Evolutionary conservation across 1,140 invertebrate species (phyloP), one percentile per base, ranked within the genome.

Genomic region (Macrotrachela quadricornifera): DNA sequence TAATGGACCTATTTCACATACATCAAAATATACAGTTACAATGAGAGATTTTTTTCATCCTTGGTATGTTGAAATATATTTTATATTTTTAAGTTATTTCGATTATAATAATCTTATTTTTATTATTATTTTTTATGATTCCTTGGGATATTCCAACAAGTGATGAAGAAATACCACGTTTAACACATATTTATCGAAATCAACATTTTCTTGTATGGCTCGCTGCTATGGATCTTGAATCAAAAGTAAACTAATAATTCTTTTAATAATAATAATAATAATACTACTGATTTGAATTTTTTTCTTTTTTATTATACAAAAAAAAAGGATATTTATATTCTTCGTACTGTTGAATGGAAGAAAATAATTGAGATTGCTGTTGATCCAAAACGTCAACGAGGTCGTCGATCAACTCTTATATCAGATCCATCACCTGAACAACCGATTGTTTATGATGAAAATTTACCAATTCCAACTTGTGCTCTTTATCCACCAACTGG

Each of bases 21-120:
- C 21, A 30, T 30, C 21, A 43, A 60, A 59, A 13, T 62, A 65
- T 21, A 64, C 61, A 0, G 60, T 70, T 11, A 64, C 60, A 46
- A 69, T 70, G 67, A 68, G 66, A 56, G 68, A 70, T 58, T 68
- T 68, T 59, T 70, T 70, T 60, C 66, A 69, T 59, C 68, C 68
- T n/a, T 63, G 21, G 21, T 30, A 30, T 30, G 21, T 30, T 30
- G n/a, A n/a, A n/a, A n/a, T 30, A 30, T 30, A 30, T 30, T 30
- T 2, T 4, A 30, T 30, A 30, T 30, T 30, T n/a, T n/a, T n/a
- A n/a, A n/a, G n/a, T n/a, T n/a, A n/a, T n/a, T n/a, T n/a, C n/a
- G n/a, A n/a, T n/a, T n/a, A n/a, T n/a, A n/a, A n/a, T n/a, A n/a
- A n/a, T n/a, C n/a, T n/a, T n/a, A 30, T 30, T 30, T 8, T 30